Evolutionary conservation across 2,888 invertebrate species (phyloP).

Genomic region (Phengaris arion): DNA sequence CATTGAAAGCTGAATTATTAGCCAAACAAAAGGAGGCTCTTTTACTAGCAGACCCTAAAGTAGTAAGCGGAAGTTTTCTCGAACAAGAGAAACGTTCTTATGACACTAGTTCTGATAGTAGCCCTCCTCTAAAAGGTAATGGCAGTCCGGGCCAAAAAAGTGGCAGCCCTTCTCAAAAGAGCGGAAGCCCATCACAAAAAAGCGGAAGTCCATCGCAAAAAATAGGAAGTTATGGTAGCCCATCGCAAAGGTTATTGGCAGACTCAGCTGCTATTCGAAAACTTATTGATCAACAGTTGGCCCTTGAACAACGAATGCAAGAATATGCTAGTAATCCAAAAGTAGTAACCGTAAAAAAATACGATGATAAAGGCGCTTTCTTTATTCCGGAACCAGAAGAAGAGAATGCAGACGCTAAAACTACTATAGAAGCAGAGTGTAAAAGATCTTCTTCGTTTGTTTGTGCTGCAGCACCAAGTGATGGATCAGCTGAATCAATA

Average conservation of each 20-base stretch:
- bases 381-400: constrained; percentile 67
- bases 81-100: constrained; percentile 75
- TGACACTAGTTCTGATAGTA: constrained; percentile 81
- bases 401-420: constrained; percentile 46
- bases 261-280: constrained; percentile 73
- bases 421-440: constrained; percentile 66
- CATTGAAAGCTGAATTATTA: constrained; percentile 88
- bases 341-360: constrained; percentile 71
- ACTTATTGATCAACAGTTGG: constrained; percentile 73
- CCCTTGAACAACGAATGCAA: constrained; percentile 65
- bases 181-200: constrained; percentile 73
- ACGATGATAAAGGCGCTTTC: constrained; percentile 71
- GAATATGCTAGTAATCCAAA: constrained; percentile 58
- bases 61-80: constrained; percentile 69
- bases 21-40: constrained; percentile 92
- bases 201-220: constrained; percentile 72
- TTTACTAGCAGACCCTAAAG: constrained; percentile 80
- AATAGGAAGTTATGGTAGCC: constrained; percentile 69
- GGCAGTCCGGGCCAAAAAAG: constrained; percentile 66
- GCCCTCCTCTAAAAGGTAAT: constrained; percentile 72
- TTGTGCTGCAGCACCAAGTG: constrained; percentile 71
- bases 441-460: constrained; percentile 65
- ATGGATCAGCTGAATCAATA: constrained; percentile 73
- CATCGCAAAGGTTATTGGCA: constrained; percentile 68
- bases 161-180: constrained; percentile 59